These are phyloP conservation scores for Cyanoramphus novaezelandiae DNA, from an alignment of 2,113 vertebrate species.

Conservation along the genomic window DNA sequence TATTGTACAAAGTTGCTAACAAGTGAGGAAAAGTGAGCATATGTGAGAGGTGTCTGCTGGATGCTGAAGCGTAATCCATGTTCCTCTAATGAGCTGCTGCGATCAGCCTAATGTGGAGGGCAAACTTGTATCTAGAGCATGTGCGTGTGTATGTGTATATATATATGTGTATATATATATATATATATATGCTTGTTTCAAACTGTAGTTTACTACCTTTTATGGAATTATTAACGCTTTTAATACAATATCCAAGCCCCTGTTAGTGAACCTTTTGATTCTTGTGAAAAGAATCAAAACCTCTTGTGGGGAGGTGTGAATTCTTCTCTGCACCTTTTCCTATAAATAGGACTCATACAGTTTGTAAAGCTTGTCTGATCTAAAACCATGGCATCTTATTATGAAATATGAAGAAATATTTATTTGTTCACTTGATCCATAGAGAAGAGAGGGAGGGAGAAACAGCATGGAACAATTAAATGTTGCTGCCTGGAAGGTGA, in stretches of 20 bases:
- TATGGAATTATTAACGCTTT: not conserved
- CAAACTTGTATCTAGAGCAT: not conserved
- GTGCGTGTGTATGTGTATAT: not conserved
- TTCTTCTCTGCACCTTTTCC: not conserved
- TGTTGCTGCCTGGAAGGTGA: rapidly evolving
- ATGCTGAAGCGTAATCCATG: not conserved
- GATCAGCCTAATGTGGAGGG: not conserved
- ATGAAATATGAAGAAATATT: not conserved
- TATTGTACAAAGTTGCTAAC: not conserved
- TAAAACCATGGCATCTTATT: not conserved
- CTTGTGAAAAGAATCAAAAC: not conserved
- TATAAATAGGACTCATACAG: not conserved
- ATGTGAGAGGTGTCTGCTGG: not conserved
- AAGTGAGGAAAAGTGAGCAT: not conserved
- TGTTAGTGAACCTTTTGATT: not conserved
- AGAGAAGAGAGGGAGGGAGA: not conserved
- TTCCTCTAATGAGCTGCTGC: not conserved
- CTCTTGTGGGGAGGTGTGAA: not conserved
- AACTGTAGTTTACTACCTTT: not conserved
- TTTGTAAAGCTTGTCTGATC: not conserved
- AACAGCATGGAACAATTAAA: not conserved
- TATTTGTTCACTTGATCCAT: not conserved
- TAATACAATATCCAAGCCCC: not conserved
- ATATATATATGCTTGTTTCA: not conserved
- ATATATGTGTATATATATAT: no score